These are phyloP conservation scores for Parnassius orleans DNA, from an alignment of 2,888 invertebrate species.

Conservation along the genomic window DNA sequence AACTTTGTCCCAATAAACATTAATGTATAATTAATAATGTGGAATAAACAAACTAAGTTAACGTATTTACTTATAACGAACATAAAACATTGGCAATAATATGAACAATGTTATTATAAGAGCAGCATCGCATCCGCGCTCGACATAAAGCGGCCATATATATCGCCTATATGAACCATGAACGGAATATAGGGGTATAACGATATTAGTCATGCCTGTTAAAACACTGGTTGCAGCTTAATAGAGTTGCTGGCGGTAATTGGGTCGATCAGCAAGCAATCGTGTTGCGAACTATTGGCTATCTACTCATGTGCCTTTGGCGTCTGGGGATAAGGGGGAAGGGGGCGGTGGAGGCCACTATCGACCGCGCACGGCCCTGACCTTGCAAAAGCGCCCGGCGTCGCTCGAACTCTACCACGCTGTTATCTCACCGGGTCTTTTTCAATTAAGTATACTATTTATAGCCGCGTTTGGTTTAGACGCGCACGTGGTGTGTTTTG, in stretches of 20 bases:
- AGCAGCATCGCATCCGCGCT: not conserved
- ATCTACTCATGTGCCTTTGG: no score
- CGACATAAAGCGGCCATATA: not conserved
- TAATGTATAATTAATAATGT: no score
- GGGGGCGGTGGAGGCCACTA: conserved; percentile 14
- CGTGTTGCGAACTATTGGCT: not conserved
- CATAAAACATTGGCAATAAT: no score
- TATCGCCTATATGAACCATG: not conserved
- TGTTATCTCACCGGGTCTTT: conserved; percentile 7
- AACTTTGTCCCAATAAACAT: no score
- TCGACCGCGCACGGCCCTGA: conserved; percentile 31
- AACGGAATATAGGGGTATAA: not conserved
- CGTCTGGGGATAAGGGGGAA: not conserved
- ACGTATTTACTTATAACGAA: no score
- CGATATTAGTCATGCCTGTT: not conserved
- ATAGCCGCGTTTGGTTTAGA: conserved; percentile 1
- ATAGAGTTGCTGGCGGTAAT: conserved; percentile 1
- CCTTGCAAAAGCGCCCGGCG: conserved; percentile 21
- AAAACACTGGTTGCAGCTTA: not conserved
- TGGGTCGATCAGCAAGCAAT: conserved; percentile 10
- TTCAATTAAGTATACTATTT: conserved; percentile 10
- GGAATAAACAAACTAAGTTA: no score
- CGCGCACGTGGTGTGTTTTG: conserved; percentile 14
- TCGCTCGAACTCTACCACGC: conserved; percentile 13
- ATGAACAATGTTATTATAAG: no score